These are phyloP conservation scores for Potamarius usumacintae DNA, from an alignment of 2,113 vertebrate species.

Conservation along the genomic window DNA sequence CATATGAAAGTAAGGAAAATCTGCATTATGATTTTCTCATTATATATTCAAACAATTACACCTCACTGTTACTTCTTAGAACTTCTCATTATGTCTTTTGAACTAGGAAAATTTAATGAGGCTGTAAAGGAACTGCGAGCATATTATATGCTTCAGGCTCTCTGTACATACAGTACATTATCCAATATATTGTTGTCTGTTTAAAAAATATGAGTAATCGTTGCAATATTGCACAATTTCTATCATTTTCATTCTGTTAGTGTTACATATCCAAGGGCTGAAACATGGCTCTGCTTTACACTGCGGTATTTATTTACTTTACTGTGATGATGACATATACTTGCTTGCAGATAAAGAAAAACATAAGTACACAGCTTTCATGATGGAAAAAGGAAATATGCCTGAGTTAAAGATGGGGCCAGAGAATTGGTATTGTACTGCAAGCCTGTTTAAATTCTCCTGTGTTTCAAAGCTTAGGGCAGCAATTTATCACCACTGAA, in stretches of 20 bases:
- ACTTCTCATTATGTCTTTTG: constrained; percentile 26
- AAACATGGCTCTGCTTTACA: background rate
- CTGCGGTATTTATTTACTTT: constrained; percentile 19
- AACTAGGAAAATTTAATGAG: constrained; percentile 25
- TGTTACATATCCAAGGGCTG: background rate
- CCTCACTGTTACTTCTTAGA: background rate
- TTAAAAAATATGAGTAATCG: background rate
- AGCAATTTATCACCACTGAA: constrained; percentile 42
- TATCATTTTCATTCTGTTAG: constrained; percentile 21
- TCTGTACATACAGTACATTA: background rate
- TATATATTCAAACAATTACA: constrained; percentile 7
- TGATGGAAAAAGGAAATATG: constrained; percentile 39
- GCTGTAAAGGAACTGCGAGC: background rate
- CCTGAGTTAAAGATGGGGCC: constrained; percentile 26
- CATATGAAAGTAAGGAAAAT: background rate
- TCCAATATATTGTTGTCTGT: background rate
- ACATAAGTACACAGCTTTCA: constrained; percentile 36
- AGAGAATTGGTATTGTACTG: constrained; percentile 36
- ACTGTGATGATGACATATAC: constrained; percentile 41
- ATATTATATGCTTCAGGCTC: constrained; percentile 19
- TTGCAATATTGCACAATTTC: constrained; percentile 18
- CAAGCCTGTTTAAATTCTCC: constrained; percentile 36
- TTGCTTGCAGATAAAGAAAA: constrained; percentile 39
- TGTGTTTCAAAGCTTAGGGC: constrained; percentile 35
- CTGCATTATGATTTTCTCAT: constrained; percentile 21